These are phyloP conservation scores for Acrobasis suavella DNA, from an alignment of 2,888 invertebrate genomes.

Conservation along the genomic window DNA sequence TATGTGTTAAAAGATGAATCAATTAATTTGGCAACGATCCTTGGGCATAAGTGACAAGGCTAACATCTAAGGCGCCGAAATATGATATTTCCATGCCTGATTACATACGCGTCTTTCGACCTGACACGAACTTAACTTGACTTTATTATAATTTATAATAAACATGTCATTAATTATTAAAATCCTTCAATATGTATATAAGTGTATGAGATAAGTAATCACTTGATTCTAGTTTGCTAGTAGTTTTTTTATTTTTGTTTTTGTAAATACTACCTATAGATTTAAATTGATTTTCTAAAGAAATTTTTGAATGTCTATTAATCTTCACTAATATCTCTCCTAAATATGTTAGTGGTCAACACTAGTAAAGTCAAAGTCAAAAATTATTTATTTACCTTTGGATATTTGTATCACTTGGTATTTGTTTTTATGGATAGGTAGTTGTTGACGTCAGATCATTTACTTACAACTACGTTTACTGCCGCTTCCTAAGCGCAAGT, in stretches of 20 bases:
- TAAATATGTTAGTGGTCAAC: no score
- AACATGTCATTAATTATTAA: not conserved
- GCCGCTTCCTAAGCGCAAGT: no score
- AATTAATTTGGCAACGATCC: constrained; percentile 3
- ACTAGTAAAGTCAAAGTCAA: no score
- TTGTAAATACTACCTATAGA: no score
- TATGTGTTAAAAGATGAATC: constrained; percentile 9
- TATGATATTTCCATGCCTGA: not conserved
- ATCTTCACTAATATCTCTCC: no score
- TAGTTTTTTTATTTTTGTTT: not conserved
- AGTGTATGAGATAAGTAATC: not conserved
- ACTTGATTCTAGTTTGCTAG: not conserved
- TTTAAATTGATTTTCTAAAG: no score
- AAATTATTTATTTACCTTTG: no score
- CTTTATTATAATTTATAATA: not conserved
- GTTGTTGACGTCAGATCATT: no score
- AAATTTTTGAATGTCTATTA: no score
- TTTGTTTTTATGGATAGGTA: no score
- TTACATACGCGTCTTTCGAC: not conserved
- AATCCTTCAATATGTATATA: not conserved
- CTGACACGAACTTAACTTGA: not conserved
- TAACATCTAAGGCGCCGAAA: constrained; percentile 12
- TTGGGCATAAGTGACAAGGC: constrained; percentile 11
- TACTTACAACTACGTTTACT: no score
- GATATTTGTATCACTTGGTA: no score